Conservation (phyloP, 2,888 invertebrate species). For the Drosophila suboccidentalis region DNA sequence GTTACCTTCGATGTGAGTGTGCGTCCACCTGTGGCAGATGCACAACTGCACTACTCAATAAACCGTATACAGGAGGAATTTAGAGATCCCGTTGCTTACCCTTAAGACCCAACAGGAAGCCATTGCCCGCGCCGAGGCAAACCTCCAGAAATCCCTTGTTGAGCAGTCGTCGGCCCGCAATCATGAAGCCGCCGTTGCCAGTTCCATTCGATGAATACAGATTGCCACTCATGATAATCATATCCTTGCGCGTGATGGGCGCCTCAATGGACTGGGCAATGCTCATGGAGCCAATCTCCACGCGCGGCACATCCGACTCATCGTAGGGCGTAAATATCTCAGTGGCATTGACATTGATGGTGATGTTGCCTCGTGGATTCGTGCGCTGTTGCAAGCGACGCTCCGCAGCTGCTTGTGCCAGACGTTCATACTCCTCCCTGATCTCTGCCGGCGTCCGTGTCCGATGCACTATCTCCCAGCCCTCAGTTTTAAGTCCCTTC, state of each 20-base stretch:
- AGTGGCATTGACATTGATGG: constrained; percentile 95
- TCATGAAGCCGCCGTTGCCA: constrained; percentile 89
- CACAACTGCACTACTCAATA: constrained; percentile 28
- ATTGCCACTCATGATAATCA: constrained; percentile 93
- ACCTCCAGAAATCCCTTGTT: constrained; percentile 95
- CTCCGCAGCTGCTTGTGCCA: constrained; percentile 94
- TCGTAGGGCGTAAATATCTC: constrained; percentile 95
- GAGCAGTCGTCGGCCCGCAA: constrained; percentile 91
- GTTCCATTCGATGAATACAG: constrained; percentile 95
- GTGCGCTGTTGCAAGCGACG: constrained; percentile 94
- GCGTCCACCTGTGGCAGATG: constrained; percentile 69
- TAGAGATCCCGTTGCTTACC: constrained; percentile 76
- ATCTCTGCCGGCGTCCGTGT: constrained; percentile 98
- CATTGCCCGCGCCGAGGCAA: constrained; percentile 94
- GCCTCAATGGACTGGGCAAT: constrained; percentile 97
- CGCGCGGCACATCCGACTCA: constrained; percentile 89
- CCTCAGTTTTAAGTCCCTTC: constrained; percentile 96
- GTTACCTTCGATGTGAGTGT: constrained; percentile 72
- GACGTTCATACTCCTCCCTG: constrained; percentile 97
- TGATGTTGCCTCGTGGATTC: constrained; percentile 95
- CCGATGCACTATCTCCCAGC: constrained; percentile 97
- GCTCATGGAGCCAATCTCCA: constrained; percentile 97
- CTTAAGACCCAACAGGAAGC: constrained; percentile 92
- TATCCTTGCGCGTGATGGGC: constrained; percentile 94
- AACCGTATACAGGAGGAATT: background rate